Evolutionary conservation across 2,888 invertebrate species (phyloP).

Genomic region (Pammene fasciana): DNA sequence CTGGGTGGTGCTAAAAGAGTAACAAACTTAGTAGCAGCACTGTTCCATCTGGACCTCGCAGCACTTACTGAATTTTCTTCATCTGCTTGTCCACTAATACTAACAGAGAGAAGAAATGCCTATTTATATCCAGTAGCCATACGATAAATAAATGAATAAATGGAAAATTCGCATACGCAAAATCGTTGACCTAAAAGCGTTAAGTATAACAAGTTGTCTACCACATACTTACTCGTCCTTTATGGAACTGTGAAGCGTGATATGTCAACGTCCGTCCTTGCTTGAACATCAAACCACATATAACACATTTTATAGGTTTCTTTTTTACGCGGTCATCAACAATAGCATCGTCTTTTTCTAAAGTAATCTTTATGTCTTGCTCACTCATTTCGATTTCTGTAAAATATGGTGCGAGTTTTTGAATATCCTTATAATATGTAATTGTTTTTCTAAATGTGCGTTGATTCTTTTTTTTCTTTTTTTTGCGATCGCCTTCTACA

Average conservation of each 20-base stretch:
- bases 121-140: no score
- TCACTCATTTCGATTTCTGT: slow-evolving; percentile 12
- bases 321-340: neutral
- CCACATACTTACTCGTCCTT: neutral
- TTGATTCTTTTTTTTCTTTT: neutral
- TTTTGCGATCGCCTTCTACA: neutral
- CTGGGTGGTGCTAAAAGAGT: no score
- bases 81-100: no score
- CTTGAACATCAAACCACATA: neutral
- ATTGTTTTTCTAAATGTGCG: neutral
- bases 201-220: no score
- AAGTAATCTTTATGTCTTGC: slow-evolving; percentile 1
- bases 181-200: no score
- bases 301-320: neutral
- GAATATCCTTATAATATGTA: neutral
- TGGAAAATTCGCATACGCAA: no score
- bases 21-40: no score
- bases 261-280: neutral
- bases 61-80: no score
- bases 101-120: no score
- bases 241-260: neutral
- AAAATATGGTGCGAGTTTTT: slow-evolving; percentile 1
- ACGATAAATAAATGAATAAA: no score
- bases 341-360: slow-evolving; percentile 14
- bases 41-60: no score